Conservation (phyloP, 2,113 vertebrate genomes). For the Melanerpes formicivorus region DNA sequence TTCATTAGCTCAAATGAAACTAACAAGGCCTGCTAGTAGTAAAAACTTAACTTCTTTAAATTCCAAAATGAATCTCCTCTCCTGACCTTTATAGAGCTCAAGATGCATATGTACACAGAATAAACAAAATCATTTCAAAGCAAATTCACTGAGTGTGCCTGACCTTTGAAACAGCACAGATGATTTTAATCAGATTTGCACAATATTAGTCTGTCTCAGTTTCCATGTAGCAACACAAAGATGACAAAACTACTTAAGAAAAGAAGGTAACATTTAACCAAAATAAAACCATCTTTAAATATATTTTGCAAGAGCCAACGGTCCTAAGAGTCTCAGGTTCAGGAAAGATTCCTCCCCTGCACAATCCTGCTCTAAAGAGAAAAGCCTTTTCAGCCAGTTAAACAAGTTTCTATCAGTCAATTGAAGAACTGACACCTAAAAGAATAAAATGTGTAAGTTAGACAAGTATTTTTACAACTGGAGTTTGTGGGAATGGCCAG, state of each 20-base stretch:
- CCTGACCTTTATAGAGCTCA: slow-evolving; percentile 78
- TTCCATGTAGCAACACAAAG: slow-evolving; percentile 46
- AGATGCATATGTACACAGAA: slow-evolving; percentile 76
- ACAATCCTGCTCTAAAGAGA: neutral
- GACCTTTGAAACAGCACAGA: slow-evolving; percentile 79
- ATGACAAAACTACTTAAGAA: neutral
- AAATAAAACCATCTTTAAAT: neutral
- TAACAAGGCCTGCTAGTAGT: slow-evolving; percentile 62
- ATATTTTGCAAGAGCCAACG: neutral
- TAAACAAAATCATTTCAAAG: slow-evolving; percentile 84
- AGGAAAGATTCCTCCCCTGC: neutral
- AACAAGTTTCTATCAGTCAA: neutral
- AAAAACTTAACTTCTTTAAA: slow-evolving; percentile 67
- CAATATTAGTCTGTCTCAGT: slow-evolving; percentile 65
- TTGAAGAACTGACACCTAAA: neutral
- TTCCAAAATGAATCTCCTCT: slow-evolving; percentile 72
- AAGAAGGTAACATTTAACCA: neutral
- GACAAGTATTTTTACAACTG: neutral
- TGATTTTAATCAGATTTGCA: slow-evolving; percentile 81
- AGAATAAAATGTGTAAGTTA: neutral
- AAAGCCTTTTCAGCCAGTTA: neutral
- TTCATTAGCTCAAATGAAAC: slow-evolving; percentile 54
- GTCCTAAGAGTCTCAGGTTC: neutral
- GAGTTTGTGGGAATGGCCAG: neutral
- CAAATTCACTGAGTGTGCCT: slow-evolving; percentile 74